phyloP scores from a whole-genome alignment of 2,888 invertebrate species.

The Drosophila longiperda region DNA sequence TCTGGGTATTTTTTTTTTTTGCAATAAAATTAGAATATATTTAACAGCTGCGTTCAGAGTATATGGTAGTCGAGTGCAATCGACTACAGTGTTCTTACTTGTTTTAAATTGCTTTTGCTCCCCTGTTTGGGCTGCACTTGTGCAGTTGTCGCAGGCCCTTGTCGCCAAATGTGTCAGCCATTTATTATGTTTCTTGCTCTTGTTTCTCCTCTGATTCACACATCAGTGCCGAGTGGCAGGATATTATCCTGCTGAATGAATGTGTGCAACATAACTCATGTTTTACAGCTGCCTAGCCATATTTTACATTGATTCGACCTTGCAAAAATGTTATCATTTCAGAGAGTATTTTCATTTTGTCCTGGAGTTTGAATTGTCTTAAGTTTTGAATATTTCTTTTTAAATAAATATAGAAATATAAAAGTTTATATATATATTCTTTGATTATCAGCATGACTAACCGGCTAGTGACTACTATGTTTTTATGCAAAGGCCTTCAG shows the following conservation, averaged over 20 bases:
- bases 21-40: too few relatives aligned
- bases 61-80: too few relatives aligned
- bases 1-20: too few relatives aligned
- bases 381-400: not conserved
- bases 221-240: slow-evolving; percentile 41
- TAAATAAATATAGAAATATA: too few relatives aligned
- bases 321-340: not conserved
- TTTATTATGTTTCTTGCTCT: slow-evolving; percentile 45
- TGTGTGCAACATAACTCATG: slow-evolving; percentile 52
- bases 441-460: too few relatives aligned
- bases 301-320: slow-evolving; percentile 32
- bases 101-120: slow-evolving; percentile 1
- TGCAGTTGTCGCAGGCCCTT: slow-evolving; percentile 20
- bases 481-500: too few relatives aligned
- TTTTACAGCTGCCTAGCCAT: slow-evolving; percentile 23
- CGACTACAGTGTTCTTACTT: too few relatives aligned
- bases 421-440: not conserved
- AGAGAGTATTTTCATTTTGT: not conserved
- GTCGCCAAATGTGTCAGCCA: slow-evolving; percentile 57
- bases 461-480: too few relatives aligned
- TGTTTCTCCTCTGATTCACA: slow-evolving; percentile 32
- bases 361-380: not conserved
- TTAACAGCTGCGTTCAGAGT: too few relatives aligned
- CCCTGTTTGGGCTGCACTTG: slow-evolving; percentile 8
- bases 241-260: slow-evolving; percentile 53